Evolutionary conservation across 2,797 vertebrate genomes (phyloP).

Genomic region (Anolis apletophallus): DNA sequence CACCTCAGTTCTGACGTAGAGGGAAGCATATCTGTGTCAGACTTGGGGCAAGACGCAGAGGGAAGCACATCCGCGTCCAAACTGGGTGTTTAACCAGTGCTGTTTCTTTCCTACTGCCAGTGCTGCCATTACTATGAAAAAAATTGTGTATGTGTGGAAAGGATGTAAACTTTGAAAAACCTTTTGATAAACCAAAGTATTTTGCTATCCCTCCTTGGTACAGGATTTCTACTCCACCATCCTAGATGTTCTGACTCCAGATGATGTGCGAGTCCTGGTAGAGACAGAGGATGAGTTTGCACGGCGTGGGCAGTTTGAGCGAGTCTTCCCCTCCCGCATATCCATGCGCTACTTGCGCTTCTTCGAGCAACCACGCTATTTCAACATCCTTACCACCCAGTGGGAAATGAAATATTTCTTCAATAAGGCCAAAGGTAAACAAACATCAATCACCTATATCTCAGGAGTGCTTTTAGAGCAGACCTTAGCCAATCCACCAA

Average conservation of each 20-base stretch:
- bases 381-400: slow-evolving; percentile 91
- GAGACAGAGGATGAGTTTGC: slow-evolving; percentile 91
- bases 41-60: too few relatives aligned
- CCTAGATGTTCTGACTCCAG: slow-evolving; percentile 90
- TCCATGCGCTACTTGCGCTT: slow-evolving; percentile 92
- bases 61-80: too few relatives aligned
- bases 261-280: slow-evolving; percentile 88
- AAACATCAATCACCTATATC: not conserved
- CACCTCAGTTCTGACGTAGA: too few relatives aligned
- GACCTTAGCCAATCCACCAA: not conserved
- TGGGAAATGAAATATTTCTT: slow-evolving; percentile 91
- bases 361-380: slow-evolving; percentile 92
- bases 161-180: not conserved
- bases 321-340: slow-evolving; percentile 87
- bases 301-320: slow-evolving; percentile 90
- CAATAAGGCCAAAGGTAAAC: slow-evolving; percentile 85
- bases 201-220: slow-evolving; percentile 20
- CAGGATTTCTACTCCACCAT: slow-evolving; percentile 89
- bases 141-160: not conserved
- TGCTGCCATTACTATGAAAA: too few relatives aligned
- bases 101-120: too few relatives aligned
- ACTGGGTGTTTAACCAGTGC: too few relatives aligned
- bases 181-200: not conserved
- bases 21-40: too few relatives aligned
- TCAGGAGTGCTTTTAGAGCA: too few relatives aligned